These are phyloP conservation scores for Limanda limanda DNA, from an alignment of 2,113 vertebrate genomes.

Conservation along the genomic window DNA sequence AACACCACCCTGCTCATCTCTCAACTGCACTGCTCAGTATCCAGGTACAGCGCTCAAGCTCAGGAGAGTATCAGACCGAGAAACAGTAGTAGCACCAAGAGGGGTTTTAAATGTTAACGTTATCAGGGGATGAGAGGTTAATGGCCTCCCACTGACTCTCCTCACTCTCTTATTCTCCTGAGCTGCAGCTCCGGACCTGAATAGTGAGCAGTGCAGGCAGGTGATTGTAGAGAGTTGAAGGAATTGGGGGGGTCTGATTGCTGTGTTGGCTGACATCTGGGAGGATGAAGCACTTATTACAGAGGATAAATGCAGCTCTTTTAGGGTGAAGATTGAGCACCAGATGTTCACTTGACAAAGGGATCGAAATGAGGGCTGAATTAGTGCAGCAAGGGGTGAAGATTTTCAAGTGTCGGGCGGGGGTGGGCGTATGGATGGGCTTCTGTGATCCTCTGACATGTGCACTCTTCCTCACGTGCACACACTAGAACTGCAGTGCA, in stretches of 20 bases:
- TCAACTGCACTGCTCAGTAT: constrained; percentile 29
- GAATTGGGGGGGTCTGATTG: background rate
- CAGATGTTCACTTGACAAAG: constrained; percentile 43
- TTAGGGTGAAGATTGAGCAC: background rate
- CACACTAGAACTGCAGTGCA: constrained; percentile 55
- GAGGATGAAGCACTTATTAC: constrained; percentile 21
- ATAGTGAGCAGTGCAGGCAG: background rate
- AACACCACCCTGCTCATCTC: constrained; percentile 11
- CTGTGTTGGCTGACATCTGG: background rate
- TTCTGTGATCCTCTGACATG: constrained; percentile 63
- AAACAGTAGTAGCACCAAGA: background rate
- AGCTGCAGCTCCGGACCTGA: background rate
- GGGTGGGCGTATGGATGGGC: constrained; percentile 10
- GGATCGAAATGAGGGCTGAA: constrained; percentile 35
- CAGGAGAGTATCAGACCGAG: background rate
- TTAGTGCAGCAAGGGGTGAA: constrained; percentile 29
- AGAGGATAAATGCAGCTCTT: constrained; percentile 26
- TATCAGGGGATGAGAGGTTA: constrained; percentile 4
- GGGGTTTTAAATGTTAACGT: background rate
- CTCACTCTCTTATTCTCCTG: background rate
- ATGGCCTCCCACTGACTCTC: background rate
- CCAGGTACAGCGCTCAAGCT: background rate
- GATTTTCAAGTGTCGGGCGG: constrained; percentile 18
- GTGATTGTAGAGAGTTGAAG: background rate
- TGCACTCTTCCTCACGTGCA: constrained; percentile 68